Evolutionary conservation across 37 sponge, comb jelly and placozoan genomes (phyloP).

Genomic region (Chondrilla cf. caribensis): DNA sequence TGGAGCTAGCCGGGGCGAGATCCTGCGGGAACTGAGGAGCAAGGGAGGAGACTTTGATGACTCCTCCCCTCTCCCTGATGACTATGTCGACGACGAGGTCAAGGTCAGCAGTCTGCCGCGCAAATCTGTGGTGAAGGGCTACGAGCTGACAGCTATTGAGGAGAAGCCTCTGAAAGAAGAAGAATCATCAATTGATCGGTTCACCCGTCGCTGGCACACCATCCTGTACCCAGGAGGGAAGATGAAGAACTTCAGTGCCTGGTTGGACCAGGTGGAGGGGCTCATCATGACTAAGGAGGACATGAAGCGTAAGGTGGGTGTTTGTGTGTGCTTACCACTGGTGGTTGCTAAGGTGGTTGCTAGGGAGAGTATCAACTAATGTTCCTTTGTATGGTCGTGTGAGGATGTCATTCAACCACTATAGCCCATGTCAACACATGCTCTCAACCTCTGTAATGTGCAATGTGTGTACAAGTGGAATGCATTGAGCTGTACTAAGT

Average conservation of each 20-base stretch:
- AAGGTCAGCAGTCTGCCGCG: neutral
- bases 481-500: too few species aligned
- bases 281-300: conserved; percentile 4
- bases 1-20: neutral
- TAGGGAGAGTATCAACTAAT: too few species aligned
- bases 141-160: conserved; percentile 8
- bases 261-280: conserved; percentile 9
- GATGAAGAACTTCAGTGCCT: neutral
- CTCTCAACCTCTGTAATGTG: too few species aligned
- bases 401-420: too few species aligned
- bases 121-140: conserved; percentile 9
- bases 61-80: neutral
- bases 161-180: conserved; percentile 9
- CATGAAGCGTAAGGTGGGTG: neutral
- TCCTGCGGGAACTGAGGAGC: neutral
- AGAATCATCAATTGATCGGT: neutral
- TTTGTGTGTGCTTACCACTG: neutral
- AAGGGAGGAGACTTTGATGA: neutral
- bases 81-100: neutral
- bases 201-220: conserved; percentile 9
- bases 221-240: conserved; percentile 9
- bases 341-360: neutral
- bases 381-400: too few species aligned
- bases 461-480: too few species aligned
- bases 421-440: too few species aligned